phyloP scores from a whole-genome alignment of 53 echinoderm and acorn worm genomes.

The Henricia sp. region DNA sequence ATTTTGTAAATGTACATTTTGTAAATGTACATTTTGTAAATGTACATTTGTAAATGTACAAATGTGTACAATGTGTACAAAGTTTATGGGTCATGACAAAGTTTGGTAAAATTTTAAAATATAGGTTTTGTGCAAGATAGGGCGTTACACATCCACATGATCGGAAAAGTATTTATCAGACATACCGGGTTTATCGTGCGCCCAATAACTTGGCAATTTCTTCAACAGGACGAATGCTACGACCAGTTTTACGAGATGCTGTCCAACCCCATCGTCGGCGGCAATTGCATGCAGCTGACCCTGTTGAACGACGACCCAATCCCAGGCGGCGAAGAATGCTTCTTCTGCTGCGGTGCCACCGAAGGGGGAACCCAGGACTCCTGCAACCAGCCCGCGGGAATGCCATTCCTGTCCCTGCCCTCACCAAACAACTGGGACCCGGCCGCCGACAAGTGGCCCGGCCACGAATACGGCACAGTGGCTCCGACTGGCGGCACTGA shows the following conservation, averaged over 20 bases:
- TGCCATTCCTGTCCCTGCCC: conserved; percentile 43
- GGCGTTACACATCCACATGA: too few relatives aligned
- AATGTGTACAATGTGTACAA: too few relatives aligned
- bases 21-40: too few relatives aligned
- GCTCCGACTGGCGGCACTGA: background rate
- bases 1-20: too few relatives aligned
- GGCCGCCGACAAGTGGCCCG: conserved; percentile 53
- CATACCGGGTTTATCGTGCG: background rate
- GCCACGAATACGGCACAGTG: conserved; percentile 34
- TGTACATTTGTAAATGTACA: too few relatives aligned
- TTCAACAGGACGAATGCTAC: conserved; percentile 78
- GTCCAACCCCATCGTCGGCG: conserved; percentile 46
- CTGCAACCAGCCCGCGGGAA: conserved; percentile 13
- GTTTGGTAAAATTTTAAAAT: background rate
- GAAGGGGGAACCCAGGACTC: conserved; percentile 19
- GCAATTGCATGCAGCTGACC: conserved; percentile 30
- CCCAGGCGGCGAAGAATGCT: conserved; percentile 59
- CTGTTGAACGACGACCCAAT: conserved; percentile 33
- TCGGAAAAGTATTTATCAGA: too few relatives aligned
- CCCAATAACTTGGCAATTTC: background rate
- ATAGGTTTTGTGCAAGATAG: background rate
- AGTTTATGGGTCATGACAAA: too few relatives aligned
- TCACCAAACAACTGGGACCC: conserved; percentile 81
- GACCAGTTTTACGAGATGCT: conserved; percentile 63
- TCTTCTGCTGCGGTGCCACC: conserved; percentile 66